Evolutionary conservation across 2,888 invertebrate species (phyloP).

Genomic region (Volucella bombylans): DNA sequence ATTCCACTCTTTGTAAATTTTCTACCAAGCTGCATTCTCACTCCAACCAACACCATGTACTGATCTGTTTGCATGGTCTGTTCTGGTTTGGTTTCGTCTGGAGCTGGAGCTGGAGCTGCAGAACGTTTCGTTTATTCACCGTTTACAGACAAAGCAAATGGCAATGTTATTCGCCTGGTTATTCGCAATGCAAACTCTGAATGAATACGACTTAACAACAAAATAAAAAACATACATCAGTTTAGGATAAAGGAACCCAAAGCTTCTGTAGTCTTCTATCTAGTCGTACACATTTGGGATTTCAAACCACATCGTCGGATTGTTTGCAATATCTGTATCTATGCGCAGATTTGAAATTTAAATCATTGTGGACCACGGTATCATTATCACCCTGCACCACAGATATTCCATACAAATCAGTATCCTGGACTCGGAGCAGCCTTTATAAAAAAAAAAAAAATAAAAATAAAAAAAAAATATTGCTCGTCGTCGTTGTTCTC

Average conservation of each 20-base stretch:
- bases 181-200: slow-evolving; percentile 22
- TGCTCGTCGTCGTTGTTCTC: slow-evolving; percentile 30
- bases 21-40: slow-evolving; percentile 23
- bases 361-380: slow-evolving; percentile 64
- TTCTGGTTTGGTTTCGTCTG: slow-evolving; percentile 1
- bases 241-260: slow-evolving; percentile 40
- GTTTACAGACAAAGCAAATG: slow-evolving; percentile 56
- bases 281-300: slow-evolving; percentile 53
- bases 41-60: neutral
- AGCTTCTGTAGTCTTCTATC: slow-evolving; percentile 36
- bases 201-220: slow-evolving; percentile 14
- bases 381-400: slow-evolving; percentile 31
- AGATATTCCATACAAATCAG: slow-evolving; percentile 35
- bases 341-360: slow-evolving; percentile 70
- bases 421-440: slow-evolving; percentile 8
- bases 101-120: neutral
- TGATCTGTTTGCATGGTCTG: too few species aligned
- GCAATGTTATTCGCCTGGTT: slow-evolving; percentile 46
- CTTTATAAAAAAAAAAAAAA: slow-evolving; percentile 50
- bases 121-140: slow-evolving; percentile 41
- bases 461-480: slow-evolving; percentile 40
- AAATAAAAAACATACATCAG: slow-evolving; percentile 20
- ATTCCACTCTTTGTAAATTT: slow-evolving; percentile 32
- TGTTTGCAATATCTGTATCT: slow-evolving; percentile 70
- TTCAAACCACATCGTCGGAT: slow-evolving; percentile 64